Conservation (phyloP, 2,888 invertebrate species). For the Dasypogon diadema region DNA sequence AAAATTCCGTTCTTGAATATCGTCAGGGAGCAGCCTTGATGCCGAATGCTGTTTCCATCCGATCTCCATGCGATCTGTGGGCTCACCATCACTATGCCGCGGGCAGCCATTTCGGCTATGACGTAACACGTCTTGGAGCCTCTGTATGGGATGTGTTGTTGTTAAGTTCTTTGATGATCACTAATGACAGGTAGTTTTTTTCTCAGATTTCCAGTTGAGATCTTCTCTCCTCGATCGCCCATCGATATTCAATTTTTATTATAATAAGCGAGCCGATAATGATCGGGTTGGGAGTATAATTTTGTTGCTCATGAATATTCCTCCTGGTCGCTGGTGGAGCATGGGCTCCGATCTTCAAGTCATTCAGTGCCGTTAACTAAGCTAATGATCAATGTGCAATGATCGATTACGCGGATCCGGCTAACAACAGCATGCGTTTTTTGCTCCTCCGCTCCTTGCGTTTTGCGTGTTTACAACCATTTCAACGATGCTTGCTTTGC, state of each 20-base stretch:
- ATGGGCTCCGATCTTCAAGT: not conserved
- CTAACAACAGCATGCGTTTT: slow-evolving; percentile 25
- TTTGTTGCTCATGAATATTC: slow-evolving; percentile 47
- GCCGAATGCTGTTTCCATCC: slow-evolving; percentile 6
- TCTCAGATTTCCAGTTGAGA: slow-evolving; percentile 6
- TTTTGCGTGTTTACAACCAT: not conserved
- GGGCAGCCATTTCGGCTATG: slow-evolving; percentile 16
- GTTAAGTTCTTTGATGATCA: slow-evolving; percentile 19
- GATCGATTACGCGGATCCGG: slow-evolving; percentile 45
- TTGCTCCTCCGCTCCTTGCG: not conserved
- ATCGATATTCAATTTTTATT: slow-evolving; percentile 44
- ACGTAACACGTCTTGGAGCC: slow-evolving; percentile 17
- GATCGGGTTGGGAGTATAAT: slow-evolving; percentile 42
- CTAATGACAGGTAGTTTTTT: slow-evolving; percentile 38
- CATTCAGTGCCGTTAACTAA: slow-evolving; percentile 43
- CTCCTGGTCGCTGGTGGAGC: slow-evolving; percentile 13
- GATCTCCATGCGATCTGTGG: not conserved
- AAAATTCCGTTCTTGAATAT: slow-evolving; percentile 32
- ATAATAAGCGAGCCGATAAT: slow-evolving; percentile 43
- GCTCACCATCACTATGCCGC: not conserved
- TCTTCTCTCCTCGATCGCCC: slow-evolving; percentile 18
- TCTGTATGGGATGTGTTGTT: slow-evolving; percentile 1
- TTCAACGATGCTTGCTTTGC: not conserved
- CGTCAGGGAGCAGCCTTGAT: slow-evolving; percentile 17
- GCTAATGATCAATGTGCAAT: slow-evolving; percentile 40